Percentiles rank a stretch among this genome's conserved stretches.
Conservation (phyloP, 2,797 vertebrate species). For the Pseudomugil gertrudae region DNA sequence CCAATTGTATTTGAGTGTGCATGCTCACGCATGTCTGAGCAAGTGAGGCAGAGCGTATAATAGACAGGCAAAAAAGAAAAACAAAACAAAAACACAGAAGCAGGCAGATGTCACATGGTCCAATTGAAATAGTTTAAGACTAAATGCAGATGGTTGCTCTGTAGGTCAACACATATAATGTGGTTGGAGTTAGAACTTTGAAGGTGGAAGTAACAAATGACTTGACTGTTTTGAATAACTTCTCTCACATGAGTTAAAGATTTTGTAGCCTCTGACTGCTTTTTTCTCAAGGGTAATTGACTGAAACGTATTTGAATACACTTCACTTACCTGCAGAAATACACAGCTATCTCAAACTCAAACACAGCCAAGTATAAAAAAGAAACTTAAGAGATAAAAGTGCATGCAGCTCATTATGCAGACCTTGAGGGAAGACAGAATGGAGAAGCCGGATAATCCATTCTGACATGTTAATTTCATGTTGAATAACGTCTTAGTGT, state of each 20-base stretch:
- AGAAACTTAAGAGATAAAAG: background rate
- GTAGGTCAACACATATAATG: slow-evolving; percentile 47
- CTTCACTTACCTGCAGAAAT: background rate
- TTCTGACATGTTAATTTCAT: background rate
- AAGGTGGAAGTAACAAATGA: slow-evolving; percentile 1
- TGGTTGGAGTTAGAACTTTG: slow-evolving; percentile 38
- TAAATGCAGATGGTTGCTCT: slow-evolving; percentile 51
- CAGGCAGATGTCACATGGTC: slow-evolving; percentile 62
- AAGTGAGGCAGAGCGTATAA: slow-evolving; percentile 48
- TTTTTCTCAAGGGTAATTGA: background rate
- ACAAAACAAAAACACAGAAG: slow-evolving; percentile 51
- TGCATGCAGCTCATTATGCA: background rate
- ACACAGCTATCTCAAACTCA: background rate
- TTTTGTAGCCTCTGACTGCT: background rate
- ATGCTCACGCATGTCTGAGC: slow-evolving; percentile 19
- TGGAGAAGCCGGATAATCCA: background rate
- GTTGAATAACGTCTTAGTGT: background rate
- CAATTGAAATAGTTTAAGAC: slow-evolving; percentile 48
- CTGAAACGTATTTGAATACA: background rate
- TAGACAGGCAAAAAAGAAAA: slow-evolving; percentile 13
- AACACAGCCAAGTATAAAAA: background rate
- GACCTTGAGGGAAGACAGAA: background rate
- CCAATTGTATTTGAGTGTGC: slow-evolving; percentile 12
- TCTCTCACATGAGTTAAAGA: background rate
- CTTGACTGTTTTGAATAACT: slow-evolving; percentile 14